These are phyloP conservation scores for Esox lucius DNA, from an alignment of 2,797 vertebrate genomes.

Conservation along the genomic window DNA sequence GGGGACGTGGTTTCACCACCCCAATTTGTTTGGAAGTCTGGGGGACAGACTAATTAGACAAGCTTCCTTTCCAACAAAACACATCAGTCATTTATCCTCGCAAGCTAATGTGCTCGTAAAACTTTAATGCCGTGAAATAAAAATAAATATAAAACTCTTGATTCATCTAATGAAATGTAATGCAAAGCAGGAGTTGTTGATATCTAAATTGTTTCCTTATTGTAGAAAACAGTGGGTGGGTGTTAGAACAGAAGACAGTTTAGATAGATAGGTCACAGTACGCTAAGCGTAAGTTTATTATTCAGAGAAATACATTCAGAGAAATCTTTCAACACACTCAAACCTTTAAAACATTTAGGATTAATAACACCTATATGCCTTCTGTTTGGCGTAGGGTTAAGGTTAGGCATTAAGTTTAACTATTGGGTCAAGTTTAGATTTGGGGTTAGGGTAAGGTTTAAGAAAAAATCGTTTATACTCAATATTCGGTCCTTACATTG, in stretches of 20 bases:
- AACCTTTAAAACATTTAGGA: conserved; percentile 8
- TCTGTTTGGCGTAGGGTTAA: conserved; percentile 6
- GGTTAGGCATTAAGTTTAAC: neutral
- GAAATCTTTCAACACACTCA: neutral
- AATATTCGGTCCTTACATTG: no score
- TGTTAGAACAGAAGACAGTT: neutral
- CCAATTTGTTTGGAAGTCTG: conserved; percentile 22
- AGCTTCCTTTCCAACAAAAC: neutral
- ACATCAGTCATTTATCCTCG: neutral
- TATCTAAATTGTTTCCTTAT: no score
- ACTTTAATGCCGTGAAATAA: neutral
- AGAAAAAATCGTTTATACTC: no score
- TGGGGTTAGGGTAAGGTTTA: no score
- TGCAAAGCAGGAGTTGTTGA: neutral
- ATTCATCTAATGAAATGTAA: neutral
- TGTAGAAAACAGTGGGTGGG: neutral
- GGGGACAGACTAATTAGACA: conserved; percentile 13
- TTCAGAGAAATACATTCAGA: conserved; percentile 5
- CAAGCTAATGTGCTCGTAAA: neutral
- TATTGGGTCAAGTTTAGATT: neutral
- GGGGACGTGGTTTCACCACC: conserved; percentile 14
- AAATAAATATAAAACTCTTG: neutral
- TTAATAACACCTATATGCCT: conserved; percentile 11
- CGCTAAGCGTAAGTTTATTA: neutral
- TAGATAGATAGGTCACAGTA: neutral